phyloP scores from a whole-genome alignment of 2,797 vertebrate genomes.

The Anguilla megastoma region DNA sequence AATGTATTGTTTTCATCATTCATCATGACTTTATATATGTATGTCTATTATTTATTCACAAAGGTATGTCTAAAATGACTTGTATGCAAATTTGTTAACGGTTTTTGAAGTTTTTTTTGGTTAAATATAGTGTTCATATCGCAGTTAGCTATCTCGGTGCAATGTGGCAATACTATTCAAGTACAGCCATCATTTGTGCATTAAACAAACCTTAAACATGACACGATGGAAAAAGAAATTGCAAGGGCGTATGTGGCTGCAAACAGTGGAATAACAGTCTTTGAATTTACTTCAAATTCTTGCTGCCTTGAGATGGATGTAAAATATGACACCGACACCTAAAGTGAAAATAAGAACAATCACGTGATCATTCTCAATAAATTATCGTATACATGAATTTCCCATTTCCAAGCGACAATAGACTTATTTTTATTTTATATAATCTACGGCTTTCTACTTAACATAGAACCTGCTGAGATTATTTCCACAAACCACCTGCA shows the following conservation, averaged over 20 bases:
- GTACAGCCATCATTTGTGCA: too few relatives aligned
- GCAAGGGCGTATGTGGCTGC: neutral
- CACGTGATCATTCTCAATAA: neutral
- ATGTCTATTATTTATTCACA: neutral
- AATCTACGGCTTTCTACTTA: neutral
- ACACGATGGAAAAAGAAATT: constrained; percentile 21
- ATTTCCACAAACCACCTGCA: neutral
- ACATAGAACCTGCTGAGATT: neutral
- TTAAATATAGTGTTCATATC: too few relatives aligned
- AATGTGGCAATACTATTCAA: neutral
- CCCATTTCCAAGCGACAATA: too few relatives aligned
- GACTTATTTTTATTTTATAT: neutral
- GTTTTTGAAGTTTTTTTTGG: neutral
- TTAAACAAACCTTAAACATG: constrained; percentile 17
- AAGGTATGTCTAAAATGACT: neutral
- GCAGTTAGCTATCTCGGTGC: neutral
- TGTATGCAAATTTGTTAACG: neutral
- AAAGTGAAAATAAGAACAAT: neutral
- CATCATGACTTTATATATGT: neutral
- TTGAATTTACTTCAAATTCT: constrained; percentile 26
- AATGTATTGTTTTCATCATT: too few relatives aligned
- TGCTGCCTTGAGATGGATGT: constrained; percentile 14
- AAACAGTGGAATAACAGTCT: constrained; percentile 17
- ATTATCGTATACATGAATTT: neutral
- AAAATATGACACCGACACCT: constrained; percentile 20